Base-by-base conservation (phyloP, 2,797 vertebrate genomes). In the Menidia menidia region DNA sequence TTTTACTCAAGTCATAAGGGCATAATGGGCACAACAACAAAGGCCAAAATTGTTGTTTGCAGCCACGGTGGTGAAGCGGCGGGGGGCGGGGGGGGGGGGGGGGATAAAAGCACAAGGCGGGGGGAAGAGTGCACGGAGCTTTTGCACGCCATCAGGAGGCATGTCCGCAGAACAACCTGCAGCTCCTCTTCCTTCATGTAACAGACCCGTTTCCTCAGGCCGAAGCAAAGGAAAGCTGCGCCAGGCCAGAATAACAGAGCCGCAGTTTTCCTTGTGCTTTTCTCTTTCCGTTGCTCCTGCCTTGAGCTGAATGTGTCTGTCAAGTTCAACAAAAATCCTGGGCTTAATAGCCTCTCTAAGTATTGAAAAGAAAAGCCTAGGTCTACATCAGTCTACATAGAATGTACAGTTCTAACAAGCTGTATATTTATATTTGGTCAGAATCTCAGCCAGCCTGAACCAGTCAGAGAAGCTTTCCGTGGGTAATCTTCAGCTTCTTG, bases 171-270 rank as follows among this genome's bases (percentile, higher is more conserved):
- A 80, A 69, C 78, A 73, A 88, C 75, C 80, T 76, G 70, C 48
- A 35, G 79, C 73, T 61, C 73, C 52, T 71, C 73, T 79, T 83
- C 80, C 85, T 82, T 83, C 58, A 85, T 78, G 78, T 79, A 83
- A 87, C 80, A 88, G 86, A 78, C 62, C 39, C 33, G 72, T 54
- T 78, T 90, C 88, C 81, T 85, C 71, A 64, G 67, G 78, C 80
- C 60, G 81, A 78, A 87, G 71, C 75, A 76, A 68, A 81, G 58
- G 60, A 83, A 83, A 82, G 47, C 52, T 42, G 56, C 80, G 77
- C 64, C 69, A 64, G 6, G n/a, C 59, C 65, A 77, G 57, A 64
- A 52, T 30, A 53, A 67, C 56, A 59, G 33, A 11, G 52, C 62
- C 57, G 44, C 16, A 7, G 25, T 18, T 71, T 12, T 16, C 16